Base-by-base conservation (phyloP, 2,888 invertebrate genomes). In the Eupeodes luniger region DNA sequence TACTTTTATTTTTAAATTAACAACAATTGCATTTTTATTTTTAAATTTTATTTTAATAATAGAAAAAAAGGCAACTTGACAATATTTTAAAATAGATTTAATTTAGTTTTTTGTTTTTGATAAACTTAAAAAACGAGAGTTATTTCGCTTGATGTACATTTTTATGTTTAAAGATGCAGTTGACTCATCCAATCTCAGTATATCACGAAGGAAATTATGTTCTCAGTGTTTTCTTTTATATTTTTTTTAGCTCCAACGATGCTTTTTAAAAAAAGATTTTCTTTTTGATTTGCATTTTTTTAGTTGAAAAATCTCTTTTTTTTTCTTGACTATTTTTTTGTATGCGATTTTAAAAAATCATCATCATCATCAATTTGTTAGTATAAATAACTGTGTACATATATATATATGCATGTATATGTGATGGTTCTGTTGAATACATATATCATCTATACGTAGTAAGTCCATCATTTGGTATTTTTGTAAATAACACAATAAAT, bases 401-500 rank as follows among this genome's bases (percentile, higher is more conserved):
- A 59, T 27, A 59, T 59, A 72, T 27, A 59, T 12, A 59, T 59
- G 34, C 64, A 78, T 69, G 53, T 7, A 9, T 40, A 40, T 55
- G 69, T 69, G 69, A 70, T 70, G 69, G 57, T 80, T 80, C 34
- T 76, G 80, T 77, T 83, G 76, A 76, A 64, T 84, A 84, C 55
- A 40, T 70, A 40, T 64, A 40, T 36, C n/a, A 40, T 36, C n/a
- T 77, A 87, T 82, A 80, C 83, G 77, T 62, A 88, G 77, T 74
- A 77, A 81, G 67, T 79, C 77, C 85, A 88, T 88, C 85, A 81
- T 81, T 66, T 85, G 81, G 84, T 88, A 77, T 87, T 76, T 86
- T 82, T 74, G 69, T 82, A 79, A 72, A 66, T 55, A 83, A 87
- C 79, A 87, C 79, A 40, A 40, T 27, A 27, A 27, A 55, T 55